phyloP scores from a whole-genome alignment of 2,113 vertebrate genomes.

The Nycticryphes semicollaris region DNA sequence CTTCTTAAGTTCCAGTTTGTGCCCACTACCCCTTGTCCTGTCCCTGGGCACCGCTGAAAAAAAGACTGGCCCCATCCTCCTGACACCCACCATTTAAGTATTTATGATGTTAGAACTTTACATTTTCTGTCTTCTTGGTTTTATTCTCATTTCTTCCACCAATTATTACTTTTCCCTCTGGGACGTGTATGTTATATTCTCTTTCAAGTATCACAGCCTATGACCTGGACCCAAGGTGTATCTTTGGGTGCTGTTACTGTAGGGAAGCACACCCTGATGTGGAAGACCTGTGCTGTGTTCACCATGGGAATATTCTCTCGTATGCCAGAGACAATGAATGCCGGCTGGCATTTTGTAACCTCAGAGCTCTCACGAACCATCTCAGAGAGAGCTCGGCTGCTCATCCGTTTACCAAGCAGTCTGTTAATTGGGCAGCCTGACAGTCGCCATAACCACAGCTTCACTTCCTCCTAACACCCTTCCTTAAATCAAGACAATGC shows the following conservation, averaged over 20 bases:
- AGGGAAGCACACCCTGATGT: not conserved
- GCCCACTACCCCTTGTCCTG: too few relatives aligned
- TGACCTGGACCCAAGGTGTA: not conserved
- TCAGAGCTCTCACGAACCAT: not conserved
- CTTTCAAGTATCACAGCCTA: not conserved
- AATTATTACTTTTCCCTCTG: not conserved
- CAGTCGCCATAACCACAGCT: not conserved
- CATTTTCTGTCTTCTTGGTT: not conserved
- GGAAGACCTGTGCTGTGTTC: not conserved
- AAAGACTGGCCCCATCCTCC: too few relatives aligned
- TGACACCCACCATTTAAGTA: too few relatives aligned
- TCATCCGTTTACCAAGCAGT: not conserved
- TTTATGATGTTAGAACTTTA: not conserved
- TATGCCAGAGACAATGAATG: not conserved
- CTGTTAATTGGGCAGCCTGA: not conserved
- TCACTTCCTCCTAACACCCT: not conserved
- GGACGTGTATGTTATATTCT: accelerated
- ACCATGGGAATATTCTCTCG: not conserved
- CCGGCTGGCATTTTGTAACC: not conserved
- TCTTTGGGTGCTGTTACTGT: not conserved
- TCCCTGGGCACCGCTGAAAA: too few relatives aligned
- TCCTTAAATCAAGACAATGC: constrained; percentile 33
- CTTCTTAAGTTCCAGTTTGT: too few relatives aligned
- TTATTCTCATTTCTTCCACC: not conserved
- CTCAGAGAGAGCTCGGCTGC: constrained; percentile 2